Evolutionary conservation across 2,888 invertebrate species (phyloP), one percentile per base, ranked within the genome.

Genomic region (Elegia similella): DNA sequence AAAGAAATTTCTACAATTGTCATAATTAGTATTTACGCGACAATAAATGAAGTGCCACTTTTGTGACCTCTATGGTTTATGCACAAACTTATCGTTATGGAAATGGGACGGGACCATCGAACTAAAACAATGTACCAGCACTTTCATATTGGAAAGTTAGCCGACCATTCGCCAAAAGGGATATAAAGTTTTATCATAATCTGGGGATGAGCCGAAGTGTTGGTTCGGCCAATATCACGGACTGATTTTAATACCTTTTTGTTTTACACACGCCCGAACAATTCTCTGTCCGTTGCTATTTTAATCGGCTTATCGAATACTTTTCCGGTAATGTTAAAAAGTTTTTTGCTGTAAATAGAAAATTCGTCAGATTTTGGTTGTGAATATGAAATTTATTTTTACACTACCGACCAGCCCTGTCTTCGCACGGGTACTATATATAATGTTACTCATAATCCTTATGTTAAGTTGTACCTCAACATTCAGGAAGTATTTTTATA

Each of bases 141-240:
- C 62, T 64, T 64, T 62, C 58, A 60, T 64, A 64, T 64, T 64
- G 60, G 59, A 43, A 57, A 62, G 62, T 62, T 59, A 56, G 52
- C 55, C 42, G 54, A 55, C 57, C 59, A 56, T 57, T 53, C 58
- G 56, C 15, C 55, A 44, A 55, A 38, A 53, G 52, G 29, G 62
- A 62, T 59, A 59, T 60, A 62, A 61, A 64, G 64, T 64, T 62
- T 62, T 59, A 62, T 60, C 59, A 64, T 62, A 62, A 64, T 52
- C 60, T 57, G 13, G 55, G 54, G 44, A 55, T 55, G 53, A 43
- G 53, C 15, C 15, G 46, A 55, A 55, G 44, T 32, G 54, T 32
- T 8, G 32, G 46, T 32, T 16, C 17, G 34, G 12, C 54, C 46
- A 55, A 55, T 55, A 55, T 55, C 54, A 55, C n/a, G 34, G 43